Evolutionary conservation across 2,113 vertebrate species (phyloP).

Genomic region (Gadus chalcogrammus): DNA sequence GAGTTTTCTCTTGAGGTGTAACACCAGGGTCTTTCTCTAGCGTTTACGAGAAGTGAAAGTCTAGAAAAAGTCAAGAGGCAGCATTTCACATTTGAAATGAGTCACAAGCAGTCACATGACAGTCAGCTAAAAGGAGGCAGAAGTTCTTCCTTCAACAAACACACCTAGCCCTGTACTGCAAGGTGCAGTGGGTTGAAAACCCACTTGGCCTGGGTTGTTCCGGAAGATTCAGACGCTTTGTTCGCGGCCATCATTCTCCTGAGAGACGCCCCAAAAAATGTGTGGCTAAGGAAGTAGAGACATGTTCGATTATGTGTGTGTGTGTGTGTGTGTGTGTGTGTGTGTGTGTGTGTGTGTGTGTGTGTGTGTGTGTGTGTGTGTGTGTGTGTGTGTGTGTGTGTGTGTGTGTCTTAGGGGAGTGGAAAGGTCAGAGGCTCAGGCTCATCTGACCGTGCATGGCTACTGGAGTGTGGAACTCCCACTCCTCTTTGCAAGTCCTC

Average conservation of each 20-base stretch:
- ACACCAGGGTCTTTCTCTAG: no score
- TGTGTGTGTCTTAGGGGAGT: not conserved
- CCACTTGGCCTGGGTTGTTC: not conserved
- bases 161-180: no score
- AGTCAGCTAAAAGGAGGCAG: no score
- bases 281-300: constrained; percentile 41
- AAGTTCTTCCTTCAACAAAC: no score
- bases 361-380: no score
- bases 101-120: no score
- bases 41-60: no score
- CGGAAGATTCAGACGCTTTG: constrained; percentile 11
- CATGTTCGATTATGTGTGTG: constrained; percentile 21
- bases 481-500: not conserved
- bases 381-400: not conserved
- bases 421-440: not conserved
- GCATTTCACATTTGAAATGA: no score
- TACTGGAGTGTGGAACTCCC: constrained; percentile 2
- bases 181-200: no score
- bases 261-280: constrained; percentile 19
- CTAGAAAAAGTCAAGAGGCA: no score
- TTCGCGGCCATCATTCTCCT: not conserved
- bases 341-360: no score
- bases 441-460: not conserved
- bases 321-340: not conserved
- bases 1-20: no score